These are phyloP conservation scores for Pecten maximus DNA, from an alignment of 2,888 invertebrate genomes.

Conservation along the genomic window DNA sequence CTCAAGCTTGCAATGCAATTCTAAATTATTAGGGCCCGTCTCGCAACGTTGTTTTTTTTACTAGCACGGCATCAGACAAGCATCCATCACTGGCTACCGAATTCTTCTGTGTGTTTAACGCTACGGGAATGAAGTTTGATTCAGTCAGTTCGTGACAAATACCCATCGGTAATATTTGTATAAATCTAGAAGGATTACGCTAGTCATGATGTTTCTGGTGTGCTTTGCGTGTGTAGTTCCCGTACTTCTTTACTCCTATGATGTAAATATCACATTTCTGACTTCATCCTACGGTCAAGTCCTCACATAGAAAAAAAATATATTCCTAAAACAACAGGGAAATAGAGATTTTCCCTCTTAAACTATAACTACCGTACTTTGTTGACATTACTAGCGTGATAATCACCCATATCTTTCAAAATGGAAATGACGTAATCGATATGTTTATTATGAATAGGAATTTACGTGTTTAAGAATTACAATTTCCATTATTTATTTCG, in stretches of 20 bases:
- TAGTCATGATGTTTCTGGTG: not conserved
- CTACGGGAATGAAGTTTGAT: not conserved
- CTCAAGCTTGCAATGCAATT: too few relatives aligned
- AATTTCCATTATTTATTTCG: not conserved
- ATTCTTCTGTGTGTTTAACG: not conserved
- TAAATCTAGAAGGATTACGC: not conserved
- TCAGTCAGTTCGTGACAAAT: not conserved
- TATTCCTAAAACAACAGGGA: not conserved
- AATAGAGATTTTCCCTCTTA: not conserved
- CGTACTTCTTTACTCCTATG: not conserved
- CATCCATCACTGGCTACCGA: not conserved
- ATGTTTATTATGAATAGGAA: not conserved
- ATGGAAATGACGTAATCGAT: not conserved
- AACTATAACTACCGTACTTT: not conserved
- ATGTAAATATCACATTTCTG: slow-evolving; percentile 15
- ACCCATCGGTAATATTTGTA: not conserved
- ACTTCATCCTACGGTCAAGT: not conserved
- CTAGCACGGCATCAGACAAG: not conserved
- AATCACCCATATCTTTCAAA: not conserved
- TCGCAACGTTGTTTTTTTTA: not conserved
- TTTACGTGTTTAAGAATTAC: not conserved
- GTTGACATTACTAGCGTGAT: not conserved
- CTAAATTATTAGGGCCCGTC: not conserved
- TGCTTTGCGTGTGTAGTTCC: not conserved
- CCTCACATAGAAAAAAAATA: not conserved